Evolutionary conservation across 2,888 invertebrate genomes (phyloP).

Genomic region (Campoletis raptor): DNA sequence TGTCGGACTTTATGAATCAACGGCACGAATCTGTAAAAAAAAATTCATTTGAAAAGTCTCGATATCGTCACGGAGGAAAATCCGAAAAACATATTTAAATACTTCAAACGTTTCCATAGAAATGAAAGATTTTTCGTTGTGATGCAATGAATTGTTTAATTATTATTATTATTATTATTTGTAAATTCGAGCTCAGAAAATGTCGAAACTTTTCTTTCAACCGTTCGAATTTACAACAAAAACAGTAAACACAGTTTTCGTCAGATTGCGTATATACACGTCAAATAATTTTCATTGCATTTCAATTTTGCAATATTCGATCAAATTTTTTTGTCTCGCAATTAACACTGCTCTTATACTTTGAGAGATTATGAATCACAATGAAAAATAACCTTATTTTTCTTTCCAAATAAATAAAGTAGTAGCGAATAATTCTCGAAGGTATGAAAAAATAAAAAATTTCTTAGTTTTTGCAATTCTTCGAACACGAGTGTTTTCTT

Average conservation of each 20-base stretch:
- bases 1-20: neutral
- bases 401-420: neutral
- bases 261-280: neutral
- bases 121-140: neutral
- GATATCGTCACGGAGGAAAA: neutral
- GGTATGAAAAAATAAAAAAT: neutral
- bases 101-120: neutral
- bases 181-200: neutral
- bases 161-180: neutral
- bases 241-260: neutral
- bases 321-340: neutral
- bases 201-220: neutral
- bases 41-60: neutral
- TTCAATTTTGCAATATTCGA: neutral
- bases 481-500: conserved; percentile 28
- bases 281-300: neutral
- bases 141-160: neutral
- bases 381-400: neutral
- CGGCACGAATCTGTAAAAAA: neutral
- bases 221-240: neutral
- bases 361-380: neutral
- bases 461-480: conserved; percentile 59
- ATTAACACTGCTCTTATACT: neutral
- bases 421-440: neutral
- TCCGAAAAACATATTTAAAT: neutral